Conservation (phyloP, 1,140 invertebrate genomes). For the Listronotus bonariensis region DNA sequence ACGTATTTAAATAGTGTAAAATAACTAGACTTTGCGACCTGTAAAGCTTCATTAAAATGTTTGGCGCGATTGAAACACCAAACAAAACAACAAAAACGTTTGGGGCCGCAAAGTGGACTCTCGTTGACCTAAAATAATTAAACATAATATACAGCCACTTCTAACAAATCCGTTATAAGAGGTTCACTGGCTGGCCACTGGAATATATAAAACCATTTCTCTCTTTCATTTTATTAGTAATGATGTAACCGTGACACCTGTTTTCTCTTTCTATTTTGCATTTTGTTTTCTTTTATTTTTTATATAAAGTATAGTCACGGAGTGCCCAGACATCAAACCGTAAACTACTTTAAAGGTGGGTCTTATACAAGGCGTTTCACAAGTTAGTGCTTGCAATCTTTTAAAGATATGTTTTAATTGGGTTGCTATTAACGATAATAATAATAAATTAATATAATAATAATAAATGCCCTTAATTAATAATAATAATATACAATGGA, state of each 20-base stretch:
- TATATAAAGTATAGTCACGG: no score
- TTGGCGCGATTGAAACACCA: no score
- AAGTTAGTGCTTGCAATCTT: not conserved
- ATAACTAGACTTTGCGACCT: no score
- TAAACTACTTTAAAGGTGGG: not conserved
- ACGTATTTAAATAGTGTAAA: no score
- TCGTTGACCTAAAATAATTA: slow-evolving; percentile 27
- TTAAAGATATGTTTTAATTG: no score
- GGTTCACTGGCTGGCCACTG: slow-evolving; percentile 28
- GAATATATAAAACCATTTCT: slow-evolving; percentile 29
- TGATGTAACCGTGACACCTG: slow-evolving; percentile 30
- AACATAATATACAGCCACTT: slow-evolving; percentile 19
- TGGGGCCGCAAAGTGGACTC: slow-evolving; percentile 14
- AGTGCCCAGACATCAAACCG: no score
- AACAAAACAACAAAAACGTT: slow-evolving; percentile 5
- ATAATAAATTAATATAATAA: no score
- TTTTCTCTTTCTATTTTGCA: slow-evolving; percentile 32
- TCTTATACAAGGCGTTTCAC: slow-evolving; percentile 1
- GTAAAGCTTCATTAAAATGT: no score
- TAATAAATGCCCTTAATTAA: no score
- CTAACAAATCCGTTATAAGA: slow-evolving; percentile 31
- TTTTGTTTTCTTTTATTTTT: slow-evolving; percentile 11
- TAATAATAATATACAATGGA: no score
- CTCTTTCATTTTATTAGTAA: slow-evolving; percentile 25
- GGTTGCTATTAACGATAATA: no score